Evolutionary conservation across 2,797 vertebrate genomes (phyloP).

Genomic region (Antrozous pallidus): DNA sequence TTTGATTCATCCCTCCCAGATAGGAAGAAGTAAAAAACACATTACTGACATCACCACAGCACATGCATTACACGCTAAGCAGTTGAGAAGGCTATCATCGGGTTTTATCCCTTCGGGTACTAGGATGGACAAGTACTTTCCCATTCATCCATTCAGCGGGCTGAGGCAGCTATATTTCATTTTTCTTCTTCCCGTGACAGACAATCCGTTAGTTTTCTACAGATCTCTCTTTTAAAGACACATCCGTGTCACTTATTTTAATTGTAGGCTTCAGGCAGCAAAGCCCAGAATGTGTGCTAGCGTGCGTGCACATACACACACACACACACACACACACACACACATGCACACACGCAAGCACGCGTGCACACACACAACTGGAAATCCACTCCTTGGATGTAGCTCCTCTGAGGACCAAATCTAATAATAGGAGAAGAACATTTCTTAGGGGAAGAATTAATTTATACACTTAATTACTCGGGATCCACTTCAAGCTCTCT

Average conservation of each 20-base stretch:
- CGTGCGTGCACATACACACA: neutral
- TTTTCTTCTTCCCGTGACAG: slow-evolving; percentile 82
- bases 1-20: slow-evolving; percentile 98
- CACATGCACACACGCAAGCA: neutral
- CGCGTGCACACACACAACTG: slow-evolving; percentile 39
- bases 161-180: slow-evolving; percentile 82
- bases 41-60: slow-evolving; percentile 87
- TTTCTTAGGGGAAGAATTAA: slow-evolving; percentile 86
- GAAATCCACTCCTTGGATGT: slow-evolving; percentile 69
- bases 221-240: slow-evolving; percentile 87
- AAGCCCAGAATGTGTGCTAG: slow-evolving; percentile 39
- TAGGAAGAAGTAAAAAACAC: slow-evolving; percentile 90
- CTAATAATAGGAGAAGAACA: slow-evolving; percentile 82
- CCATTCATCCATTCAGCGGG: slow-evolving; percentile 87
- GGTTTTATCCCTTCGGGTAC: slow-evolving; percentile 91
- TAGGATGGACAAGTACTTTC: slow-evolving; percentile 85
- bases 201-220: slow-evolving; percentile 83
- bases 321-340: neutral
- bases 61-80: slow-evolving; percentile 98
- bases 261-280: slow-evolving; percentile 83
- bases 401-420: slow-evolving; percentile 79
- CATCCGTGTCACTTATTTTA: slow-evolving; percentile 83
- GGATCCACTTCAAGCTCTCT: slow-evolving; percentile 79
- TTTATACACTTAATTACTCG: slow-evolving; percentile 87
- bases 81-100: slow-evolving; percentile 93